Percentiles rank a stretch among this genome's conserved stretches.
These are phyloP conservation scores for Parauchenoglanis ngamensis DNA, from an alignment of 2,797 vertebrate species.

Conservation along the genomic window DNA sequence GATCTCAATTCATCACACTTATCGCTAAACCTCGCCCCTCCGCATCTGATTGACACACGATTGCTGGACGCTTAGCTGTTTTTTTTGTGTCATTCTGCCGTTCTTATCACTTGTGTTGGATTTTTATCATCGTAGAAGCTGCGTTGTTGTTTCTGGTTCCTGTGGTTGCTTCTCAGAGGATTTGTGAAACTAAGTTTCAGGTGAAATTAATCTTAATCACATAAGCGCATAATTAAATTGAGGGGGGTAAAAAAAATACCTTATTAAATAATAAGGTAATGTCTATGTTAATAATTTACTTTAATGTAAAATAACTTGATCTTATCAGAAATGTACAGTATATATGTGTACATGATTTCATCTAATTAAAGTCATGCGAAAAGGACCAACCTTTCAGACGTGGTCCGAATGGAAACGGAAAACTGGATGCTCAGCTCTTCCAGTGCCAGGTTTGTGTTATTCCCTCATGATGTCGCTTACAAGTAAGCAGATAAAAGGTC, in stretches of 20 bases:
- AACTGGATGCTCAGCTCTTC: not conserved
- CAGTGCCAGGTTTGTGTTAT: not conserved
- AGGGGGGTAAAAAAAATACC: too few species aligned
- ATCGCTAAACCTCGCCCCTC: slow-evolving; percentile 17
- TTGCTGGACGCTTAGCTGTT: not conserved
- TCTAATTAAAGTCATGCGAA: not conserved
- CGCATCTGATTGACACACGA: slow-evolving; percentile 28
- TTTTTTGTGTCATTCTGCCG: not conserved
- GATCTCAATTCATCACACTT: slow-evolving; percentile 53
- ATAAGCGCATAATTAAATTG: too few species aligned
- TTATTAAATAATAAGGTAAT: not conserved
- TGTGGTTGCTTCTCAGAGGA: too few species aligned
- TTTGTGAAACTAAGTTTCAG: too few species aligned
- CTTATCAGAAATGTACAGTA: too few species aligned
- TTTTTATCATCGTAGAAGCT: too few species aligned
- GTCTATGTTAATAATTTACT: not conserved
- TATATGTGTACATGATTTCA: too few species aligned
- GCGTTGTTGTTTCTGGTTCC: too few species aligned
- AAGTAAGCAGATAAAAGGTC: too few species aligned
- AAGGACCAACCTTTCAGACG: not conserved
- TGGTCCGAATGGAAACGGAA: not conserved
- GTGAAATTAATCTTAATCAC: too few species aligned
- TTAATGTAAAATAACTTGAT: not conserved
- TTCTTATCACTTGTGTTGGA: not conserved
- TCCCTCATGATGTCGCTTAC: not conserved